phyloP scores from a whole-genome alignment of 1,140 invertebrate genomes.

The Thaumetopoea pityocampa region DNA sequence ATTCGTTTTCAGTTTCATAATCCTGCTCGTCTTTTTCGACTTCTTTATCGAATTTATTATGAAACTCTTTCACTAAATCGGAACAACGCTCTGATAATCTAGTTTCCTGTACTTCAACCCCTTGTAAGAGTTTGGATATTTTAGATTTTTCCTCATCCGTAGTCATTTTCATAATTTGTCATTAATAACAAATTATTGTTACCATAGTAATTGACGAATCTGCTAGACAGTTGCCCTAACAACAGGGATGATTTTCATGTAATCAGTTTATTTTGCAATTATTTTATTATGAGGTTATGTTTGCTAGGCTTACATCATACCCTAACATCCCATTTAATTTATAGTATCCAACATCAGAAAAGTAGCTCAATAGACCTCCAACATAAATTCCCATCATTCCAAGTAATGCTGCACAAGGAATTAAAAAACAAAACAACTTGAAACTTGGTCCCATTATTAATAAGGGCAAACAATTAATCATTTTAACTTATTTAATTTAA shows the following conservation, averaged over 20 bases:
- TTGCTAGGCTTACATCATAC: no score
- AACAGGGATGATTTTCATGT: no score
- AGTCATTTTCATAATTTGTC: conserved; percentile 31
- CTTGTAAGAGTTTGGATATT: conserved; percentile 49
- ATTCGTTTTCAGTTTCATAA: conserved; percentile 9
- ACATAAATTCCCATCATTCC: conserved; percentile 27
- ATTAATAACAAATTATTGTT: conserved; percentile 19
- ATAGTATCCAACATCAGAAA: conserved; percentile 19
- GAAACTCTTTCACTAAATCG: conserved; percentile 40
- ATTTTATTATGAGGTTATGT: conserved; percentile 28
- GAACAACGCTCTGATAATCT: conserved; percentile 47
- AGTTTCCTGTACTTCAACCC: conserved; percentile 44
- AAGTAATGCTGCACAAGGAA: conserved; percentile 10
- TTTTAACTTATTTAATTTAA: conserved; percentile 3
- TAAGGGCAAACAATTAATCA: conserved; percentile 13
- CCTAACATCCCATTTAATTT: conserved; percentile 32
- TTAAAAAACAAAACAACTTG: conserved; percentile 18
- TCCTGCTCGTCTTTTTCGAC: conserved; percentile 25
- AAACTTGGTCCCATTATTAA: conserved; percentile 13
- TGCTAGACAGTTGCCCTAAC: neutral
- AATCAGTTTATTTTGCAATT: no score
- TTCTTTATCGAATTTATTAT: conserved; percentile 34
- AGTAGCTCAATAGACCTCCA: conserved; percentile 26
- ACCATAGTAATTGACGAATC: conserved; percentile 14
- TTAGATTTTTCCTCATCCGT: conserved; percentile 60